Evolutionary conservation across 2,888 invertebrate species (phyloP), one percentile per base, ranked within the genome.

Genomic region (Mayetiola destructor): DNA sequence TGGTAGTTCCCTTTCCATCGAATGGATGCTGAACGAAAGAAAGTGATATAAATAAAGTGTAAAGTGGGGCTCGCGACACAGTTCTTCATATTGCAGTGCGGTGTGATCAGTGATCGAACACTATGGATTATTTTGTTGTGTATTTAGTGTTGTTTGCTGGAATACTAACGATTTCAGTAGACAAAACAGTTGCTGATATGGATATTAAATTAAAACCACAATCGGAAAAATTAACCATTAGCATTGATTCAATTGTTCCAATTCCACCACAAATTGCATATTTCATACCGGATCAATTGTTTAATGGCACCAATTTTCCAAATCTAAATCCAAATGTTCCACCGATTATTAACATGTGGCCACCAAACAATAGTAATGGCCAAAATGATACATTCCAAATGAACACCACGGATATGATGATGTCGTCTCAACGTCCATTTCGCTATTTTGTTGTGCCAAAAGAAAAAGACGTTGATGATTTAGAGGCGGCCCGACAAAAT

Each of bases 21-120:
- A 27, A n/a, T 27, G n/a, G n/a, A n/a, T n/a, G n/a, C n/a, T n/a
- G n/a, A 3, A 6, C 27, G 27, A 48, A n/a, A 48, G 48, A 48
- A 48, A 48, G 48, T 48, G 27, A 27, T 48, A 48, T 48, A 48
- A 48, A 48, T 48, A 27, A 27, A 48, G 5, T 48, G 27, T n/a
- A n/a, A 48, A 48, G n/a, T 48, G 2, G 48, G 2, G 27, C 48
- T 9, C 48, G 48, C 48, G 48, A 27, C 42, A 42, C 27, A 48
- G 48, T 48, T 48, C n/a, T 27, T 48, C 16, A 23, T 2, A 2
- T 42, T 23, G 23, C 23, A 21, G 42, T 23, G 18, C 42, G 27
- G 27, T n/a, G 27, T 48, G 48, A 27, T 3, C n/a, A 5, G 16
- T 27, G 14, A 6, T 23, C n/a, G 2, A 23, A 16, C 32, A 32